These are phyloP conservation scores for Amphiprion percula DNA, from an alignment of 2,113 vertebrate species.

Conservation along the genomic window DNA sequence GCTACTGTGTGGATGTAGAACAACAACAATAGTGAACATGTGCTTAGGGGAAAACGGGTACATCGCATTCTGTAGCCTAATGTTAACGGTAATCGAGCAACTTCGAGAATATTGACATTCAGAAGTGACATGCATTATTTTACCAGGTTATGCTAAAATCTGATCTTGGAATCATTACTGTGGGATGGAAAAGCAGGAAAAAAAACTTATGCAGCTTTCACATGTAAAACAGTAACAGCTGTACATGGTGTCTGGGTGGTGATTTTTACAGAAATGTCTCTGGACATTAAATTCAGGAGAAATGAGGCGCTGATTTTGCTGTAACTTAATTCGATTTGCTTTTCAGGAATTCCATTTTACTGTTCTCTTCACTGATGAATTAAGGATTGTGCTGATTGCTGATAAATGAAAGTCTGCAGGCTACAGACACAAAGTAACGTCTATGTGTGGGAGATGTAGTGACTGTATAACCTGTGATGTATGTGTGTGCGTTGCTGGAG, in stretches of 20 bases:
- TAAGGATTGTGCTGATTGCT: background rate
- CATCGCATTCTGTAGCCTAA: slow-evolving; percentile 19
- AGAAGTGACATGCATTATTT: slow-evolving; percentile 19
- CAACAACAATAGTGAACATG: background rate
- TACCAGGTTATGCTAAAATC: slow-evolving; percentile 4
- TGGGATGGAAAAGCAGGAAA: background rate
- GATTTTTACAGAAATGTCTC: background rate
- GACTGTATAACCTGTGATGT: slow-evolving; percentile 54
- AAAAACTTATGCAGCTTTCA: background rate
- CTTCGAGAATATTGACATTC: slow-evolving; percentile 4
- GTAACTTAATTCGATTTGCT: background rate
- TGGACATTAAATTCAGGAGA: background rate
- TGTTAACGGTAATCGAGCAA: background rate
- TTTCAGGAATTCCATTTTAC: background rate
- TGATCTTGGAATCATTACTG: background rate
- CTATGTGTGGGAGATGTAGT: slow-evolving; percentile 47
- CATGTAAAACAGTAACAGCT: background rate
- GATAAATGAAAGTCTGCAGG: slow-evolving; percentile 42
- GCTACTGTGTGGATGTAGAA: background rate
- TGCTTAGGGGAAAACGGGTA: background rate
- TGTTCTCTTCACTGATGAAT: slow-evolving; percentile 16
- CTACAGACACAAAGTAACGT: slow-evolving; percentile 44
- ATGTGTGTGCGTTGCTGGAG: slow-evolving; percentile 51
- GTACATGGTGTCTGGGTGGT: background rate
- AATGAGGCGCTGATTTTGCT: background rate